Evolutionary conservation across 2,888 invertebrate species (phyloP), one percentile per base, ranked within the genome.

Genomic region (Drosophila rubida): DNA sequence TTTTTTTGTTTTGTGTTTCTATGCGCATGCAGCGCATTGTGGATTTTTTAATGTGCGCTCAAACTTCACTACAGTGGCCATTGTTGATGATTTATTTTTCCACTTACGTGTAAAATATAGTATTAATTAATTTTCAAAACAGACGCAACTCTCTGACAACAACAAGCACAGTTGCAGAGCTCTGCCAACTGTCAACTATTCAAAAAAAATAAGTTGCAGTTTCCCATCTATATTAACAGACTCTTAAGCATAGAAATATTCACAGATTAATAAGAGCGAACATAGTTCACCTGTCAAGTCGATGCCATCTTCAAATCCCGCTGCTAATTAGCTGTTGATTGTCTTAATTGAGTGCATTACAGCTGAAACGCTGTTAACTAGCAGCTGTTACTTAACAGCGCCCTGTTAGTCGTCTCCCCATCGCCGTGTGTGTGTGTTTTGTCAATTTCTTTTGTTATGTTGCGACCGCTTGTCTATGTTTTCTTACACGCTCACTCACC

Each of bases 41-140:
- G 46, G 54, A 48, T 41, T 49, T 50, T 42, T 59, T 45, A 8
- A 11, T 39, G 49, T 57, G 72, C 53, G 46, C 42, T 54, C 39
- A 11, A 16, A 35, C 51, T 49, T 49, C 37, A 35, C 51, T 49
- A 44, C 37, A 23, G 7, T 44, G 27, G 65, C 45, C 50, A 57
- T 62, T 81, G 68, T 71, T 58, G 63, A 64, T 83, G 83, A 83
- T 86, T 86, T 86, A 82, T 82, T 78, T 82, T 60, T 67, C 61
- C 75, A 78, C 74, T 81, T 78, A 64, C 48, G 67, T 68, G 59
- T 74, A 69, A 69, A 75, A 76, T 76, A 67, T 74, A 59, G 46
- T 57, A 70, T 76, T 86, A 71, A 83, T 83, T 82, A 82, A 83
- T 78, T 80, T 74, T 76, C 58, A 80, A 78, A 83, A 75, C 82